These are phyloP conservation scores for Epizoanthus ramosus DNA, from an alignment of 92 coral and sea anemone species.

Conservation along the genomic window DNA sequence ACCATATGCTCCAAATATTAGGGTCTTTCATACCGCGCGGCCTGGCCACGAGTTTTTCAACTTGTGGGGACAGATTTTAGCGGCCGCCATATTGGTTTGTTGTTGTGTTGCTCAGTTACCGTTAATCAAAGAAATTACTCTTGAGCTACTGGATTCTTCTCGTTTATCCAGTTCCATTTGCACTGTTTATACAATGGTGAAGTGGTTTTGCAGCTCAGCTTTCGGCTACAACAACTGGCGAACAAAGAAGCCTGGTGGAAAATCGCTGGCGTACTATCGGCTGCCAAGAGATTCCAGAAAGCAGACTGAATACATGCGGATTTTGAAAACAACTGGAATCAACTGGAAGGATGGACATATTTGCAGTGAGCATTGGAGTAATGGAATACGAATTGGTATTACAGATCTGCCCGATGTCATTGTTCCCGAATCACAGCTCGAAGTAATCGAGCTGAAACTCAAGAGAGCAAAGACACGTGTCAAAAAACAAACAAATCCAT, in stretches of 20 bases:
- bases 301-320: conserved; percentile 31
- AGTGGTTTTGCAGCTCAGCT: conserved; percentile 18
- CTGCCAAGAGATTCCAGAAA: conserved; percentile 16
- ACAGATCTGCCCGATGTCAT: neutral
- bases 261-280: conserved; percentile 15
- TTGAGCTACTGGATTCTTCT: too few species aligned
- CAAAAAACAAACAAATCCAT: too few species aligned
- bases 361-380: neutral
- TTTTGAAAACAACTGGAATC: conserved; percentile 14
- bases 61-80: neutral
- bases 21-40: conserved; percentile 1
- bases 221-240: conserved; percentile 26
- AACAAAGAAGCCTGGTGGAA: conserved; percentile 12
- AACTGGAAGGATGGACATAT: neutral
- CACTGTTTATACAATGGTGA: neutral
- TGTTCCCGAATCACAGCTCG: neutral
- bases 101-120: too few species aligned
- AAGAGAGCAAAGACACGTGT: neutral
- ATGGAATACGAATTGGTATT: neutral
- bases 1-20: too few species aligned
- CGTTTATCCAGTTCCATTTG: too few species aligned
- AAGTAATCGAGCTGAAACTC: neutral
- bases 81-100: neutral
- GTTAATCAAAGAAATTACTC: too few species aligned
- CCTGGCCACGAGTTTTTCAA: neutral